Base-by-base conservation (phyloP, 23 tunicate genomes). In the Aplidium turbinatum region DNA sequence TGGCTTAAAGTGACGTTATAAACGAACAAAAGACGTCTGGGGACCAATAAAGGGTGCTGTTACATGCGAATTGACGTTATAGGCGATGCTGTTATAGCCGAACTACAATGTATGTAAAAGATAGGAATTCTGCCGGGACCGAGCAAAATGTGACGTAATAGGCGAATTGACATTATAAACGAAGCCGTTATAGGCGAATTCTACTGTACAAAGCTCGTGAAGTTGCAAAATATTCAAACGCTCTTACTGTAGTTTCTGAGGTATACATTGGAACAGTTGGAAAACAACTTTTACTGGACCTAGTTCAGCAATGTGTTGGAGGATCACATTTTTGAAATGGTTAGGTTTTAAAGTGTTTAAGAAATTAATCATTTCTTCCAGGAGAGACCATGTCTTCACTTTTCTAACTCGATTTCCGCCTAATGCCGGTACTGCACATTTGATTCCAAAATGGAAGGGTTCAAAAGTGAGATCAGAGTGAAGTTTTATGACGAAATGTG, bases 201-300 rank as follows among this genome's bases (percentile, higher is more conserved):
- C 27, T 48, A 3, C 19, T 26, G 28, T 65, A 65, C 19, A 65
- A 29, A 65, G 72, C 72, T 65, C 72, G 36, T 2, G 72, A 65
- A 36, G 48, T 21, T 65, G 72, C 72, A 65, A 65, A 65, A 65
- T 65, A 65, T 18, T 11, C 50, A 65, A 65, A 65, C 3, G 72
- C 50, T 35, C 48, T 24, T 38, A 65, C 27, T 2, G 38, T 35
- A 6, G 19, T 65, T 35, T 38, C 25, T n/a, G 48, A 27, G 31
- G 48, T 3, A 5, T 26, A 60, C 36, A 38, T 35, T 38, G 36
- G 36, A 36, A n/a, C n/a, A n/a, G n/a, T n/a, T n/a, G n/a, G n/a
- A n/a, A 4, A 3, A 48, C 72, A 35, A 65, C 48, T 3, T 2
- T 4, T 65, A 6, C 38, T 38, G 72, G 72, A n/a, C 5, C 50